phyloP scores from a whole-genome alignment of 2,888 invertebrate species.

The Netelia inedita region DNA sequence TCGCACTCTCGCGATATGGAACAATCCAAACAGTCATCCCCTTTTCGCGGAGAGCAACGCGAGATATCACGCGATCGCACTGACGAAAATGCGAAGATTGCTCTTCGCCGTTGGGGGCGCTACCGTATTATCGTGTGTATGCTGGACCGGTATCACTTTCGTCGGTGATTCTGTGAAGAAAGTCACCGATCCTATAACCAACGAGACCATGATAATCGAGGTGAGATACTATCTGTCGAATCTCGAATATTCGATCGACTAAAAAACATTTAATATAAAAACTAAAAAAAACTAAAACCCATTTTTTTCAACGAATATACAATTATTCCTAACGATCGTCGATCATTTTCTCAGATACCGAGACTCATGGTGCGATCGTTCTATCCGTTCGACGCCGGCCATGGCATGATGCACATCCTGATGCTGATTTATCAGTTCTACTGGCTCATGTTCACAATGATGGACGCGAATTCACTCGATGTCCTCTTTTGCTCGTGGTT shows the following conservation, averaged over 20 bases:
- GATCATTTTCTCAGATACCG: conserved; percentile 85
- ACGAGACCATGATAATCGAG: conserved; percentile 89
- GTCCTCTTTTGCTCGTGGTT: conserved; percentile 94
- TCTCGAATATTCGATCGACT: background rate
- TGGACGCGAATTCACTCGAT: conserved; percentile 88
- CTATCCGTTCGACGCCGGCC: conserved; percentile 92
- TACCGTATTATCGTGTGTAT: conserved; percentile 87
- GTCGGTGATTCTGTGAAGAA: conserved; percentile 91
- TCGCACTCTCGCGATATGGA: conserved; percentile 93
- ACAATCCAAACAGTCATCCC: conserved; percentile 93
- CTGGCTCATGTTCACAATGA: conserved; percentile 89
- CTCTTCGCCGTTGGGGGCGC: conserved; percentile 89
- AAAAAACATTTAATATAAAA: background rate
- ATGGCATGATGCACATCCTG: conserved; percentile 89
- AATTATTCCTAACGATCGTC: background rate
- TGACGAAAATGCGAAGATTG: conserved; percentile 91
- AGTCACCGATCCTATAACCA: conserved; percentile 89
- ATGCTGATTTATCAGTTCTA: conserved; percentile 90
- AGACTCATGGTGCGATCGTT: conserved; percentile 91
- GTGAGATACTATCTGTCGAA: conserved; percentile 76
- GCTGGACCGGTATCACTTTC: conserved; percentile 93
- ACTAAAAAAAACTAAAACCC: background rate
- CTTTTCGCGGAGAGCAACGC: conserved; percentile 94
- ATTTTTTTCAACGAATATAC: conserved; percentile 16
- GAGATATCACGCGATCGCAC: conserved; percentile 90